Evolutionary conservation across 1,140 invertebrate genomes (phyloP).

Genomic region (Piezodorus guildinii): DNA sequence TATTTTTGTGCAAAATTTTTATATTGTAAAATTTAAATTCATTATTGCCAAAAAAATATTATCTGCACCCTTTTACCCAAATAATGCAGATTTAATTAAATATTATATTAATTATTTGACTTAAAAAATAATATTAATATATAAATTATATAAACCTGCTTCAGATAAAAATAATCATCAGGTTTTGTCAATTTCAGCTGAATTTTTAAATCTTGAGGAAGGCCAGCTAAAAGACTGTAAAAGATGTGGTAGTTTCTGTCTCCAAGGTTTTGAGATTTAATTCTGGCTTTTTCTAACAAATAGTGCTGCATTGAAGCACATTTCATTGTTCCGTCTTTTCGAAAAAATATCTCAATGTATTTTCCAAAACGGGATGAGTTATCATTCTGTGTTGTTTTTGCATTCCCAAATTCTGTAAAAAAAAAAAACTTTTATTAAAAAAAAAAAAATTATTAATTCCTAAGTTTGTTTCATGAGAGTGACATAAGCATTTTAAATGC

Average conservation of each 20-base stretch:
- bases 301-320: conserved; percentile 93
- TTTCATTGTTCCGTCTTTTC: conserved; percentile 72
- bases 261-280: conserved; percentile 75
- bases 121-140: too few relatives aligned
- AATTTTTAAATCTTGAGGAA: conserved; percentile 64
- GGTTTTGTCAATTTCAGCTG: conserved; percentile 62
- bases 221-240: conserved; percentile 80
- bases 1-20: too few relatives aligned
- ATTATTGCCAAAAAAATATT: too few relatives aligned
- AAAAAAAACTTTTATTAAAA: not conserved
- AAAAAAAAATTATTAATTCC: not conserved
- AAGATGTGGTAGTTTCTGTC: conserved; percentile 96
- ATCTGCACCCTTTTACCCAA: too few relatives aligned
- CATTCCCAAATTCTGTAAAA: conserved; percentile 81
- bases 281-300: conserved; percentile 85
- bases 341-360: conserved; percentile 93
- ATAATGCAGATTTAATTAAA: too few relatives aligned
- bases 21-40: too few relatives aligned
- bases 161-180: conserved; percentile 68
- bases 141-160: conserved; percentile 42
- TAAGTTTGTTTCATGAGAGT: too few relatives aligned
- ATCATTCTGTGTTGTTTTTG: conserved; percentile 91
- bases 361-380: conserved; percentile 94
- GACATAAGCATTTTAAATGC: too few relatives aligned
- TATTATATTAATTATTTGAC: too few relatives aligned